Percentiles rank a stretch among this genome's conserved stretches.
Conservation (phyloP, 2,888 invertebrate genomes). For the Campoletis raptor region DNA sequence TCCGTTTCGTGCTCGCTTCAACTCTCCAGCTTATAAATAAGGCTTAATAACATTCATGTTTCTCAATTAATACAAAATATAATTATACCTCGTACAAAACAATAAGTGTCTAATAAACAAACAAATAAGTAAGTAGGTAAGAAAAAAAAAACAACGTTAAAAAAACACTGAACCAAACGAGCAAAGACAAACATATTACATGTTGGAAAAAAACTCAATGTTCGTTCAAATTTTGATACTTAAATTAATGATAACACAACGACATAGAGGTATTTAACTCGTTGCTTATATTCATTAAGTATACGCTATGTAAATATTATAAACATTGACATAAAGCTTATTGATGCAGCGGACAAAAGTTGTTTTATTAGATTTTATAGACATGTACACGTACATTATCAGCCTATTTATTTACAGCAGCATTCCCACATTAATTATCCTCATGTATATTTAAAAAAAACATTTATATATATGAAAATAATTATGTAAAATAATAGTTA, state of each 20-base stretch:
- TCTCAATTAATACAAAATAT: background rate
- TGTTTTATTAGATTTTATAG: constrained; percentile 79
- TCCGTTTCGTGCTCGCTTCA: constrained; percentile 70
- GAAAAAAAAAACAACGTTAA: background rate
- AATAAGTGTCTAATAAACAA: background rate
- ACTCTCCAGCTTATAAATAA: constrained; percentile 39
- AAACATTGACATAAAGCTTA: constrained; percentile 69
- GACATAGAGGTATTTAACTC: constrained; percentile 42
- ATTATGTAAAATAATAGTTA: background rate
- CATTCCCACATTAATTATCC: constrained; percentile 75
- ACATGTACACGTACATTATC: constrained; percentile 81
- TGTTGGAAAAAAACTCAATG: background rate
- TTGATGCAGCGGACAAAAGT: constrained; percentile 73
- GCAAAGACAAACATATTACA: constrained; percentile 13
- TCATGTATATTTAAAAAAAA: constrained; percentile 26
- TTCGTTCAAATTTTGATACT: constrained; percentile 19
- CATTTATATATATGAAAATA: constrained; percentile 3
- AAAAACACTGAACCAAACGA: constrained; percentile 38
- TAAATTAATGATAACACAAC: constrained; percentile 42
- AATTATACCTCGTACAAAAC: constrained; percentile 9
- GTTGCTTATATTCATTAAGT: constrained; percentile 55
- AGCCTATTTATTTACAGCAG: constrained; percentile 75
- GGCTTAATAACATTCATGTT: constrained; percentile 37
- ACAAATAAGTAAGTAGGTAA: background rate
- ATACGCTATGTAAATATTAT: constrained; percentile 73